Evolutionary conservation across 2,113 vertebrate species (phyloP).

Genomic region (Todiramphus saurophagus): DNA sequence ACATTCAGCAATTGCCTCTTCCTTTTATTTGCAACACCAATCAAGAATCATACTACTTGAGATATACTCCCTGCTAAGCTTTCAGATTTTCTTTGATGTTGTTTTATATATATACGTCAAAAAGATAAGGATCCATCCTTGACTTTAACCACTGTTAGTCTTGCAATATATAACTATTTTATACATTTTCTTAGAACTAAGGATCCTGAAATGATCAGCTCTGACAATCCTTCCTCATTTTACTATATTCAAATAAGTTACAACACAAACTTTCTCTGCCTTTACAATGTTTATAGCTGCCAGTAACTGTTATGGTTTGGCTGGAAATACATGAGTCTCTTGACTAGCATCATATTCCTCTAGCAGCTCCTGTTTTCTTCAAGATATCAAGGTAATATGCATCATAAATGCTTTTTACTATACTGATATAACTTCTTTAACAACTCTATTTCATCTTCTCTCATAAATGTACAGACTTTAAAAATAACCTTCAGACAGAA

Average conservation of each 20-base stretch:
- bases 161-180: neutral
- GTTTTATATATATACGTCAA: neutral
- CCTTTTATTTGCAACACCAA: neutral
- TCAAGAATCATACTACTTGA: neutral
- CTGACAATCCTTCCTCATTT: neutral
- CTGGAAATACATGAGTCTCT: neutral
- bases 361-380: neutral
- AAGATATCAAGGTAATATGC: neutral
- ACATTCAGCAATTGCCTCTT: neutral
- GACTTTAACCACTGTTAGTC: neutral
- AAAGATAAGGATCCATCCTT: neutral
- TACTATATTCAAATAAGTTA: neutral
- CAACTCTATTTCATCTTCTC: neutral
- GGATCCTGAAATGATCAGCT: neutral
- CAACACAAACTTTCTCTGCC: neutral
- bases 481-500: neutral
- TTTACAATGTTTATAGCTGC: neutral
- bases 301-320: neutral
- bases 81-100: neutral
- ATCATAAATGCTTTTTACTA: neutral
- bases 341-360: neutral
- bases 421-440: neutral
- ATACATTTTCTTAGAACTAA: neutral
- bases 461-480: neutral
- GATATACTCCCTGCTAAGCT: neutral